phyloP scores from a whole-genome alignment of 2,888 invertebrate species.

The Scotopteryx bipunctaria region DNA sequence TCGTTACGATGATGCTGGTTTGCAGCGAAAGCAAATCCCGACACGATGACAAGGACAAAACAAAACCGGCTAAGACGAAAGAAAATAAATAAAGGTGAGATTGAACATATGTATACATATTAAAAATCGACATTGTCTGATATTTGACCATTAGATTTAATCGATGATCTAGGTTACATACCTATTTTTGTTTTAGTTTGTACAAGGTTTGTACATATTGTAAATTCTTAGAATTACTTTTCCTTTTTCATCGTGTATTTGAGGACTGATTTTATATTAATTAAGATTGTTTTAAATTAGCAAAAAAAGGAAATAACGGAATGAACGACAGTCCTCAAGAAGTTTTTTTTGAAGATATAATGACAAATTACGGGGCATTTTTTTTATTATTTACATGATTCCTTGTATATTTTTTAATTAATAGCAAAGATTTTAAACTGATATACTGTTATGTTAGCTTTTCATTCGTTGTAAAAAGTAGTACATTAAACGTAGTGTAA shows the following conservation, averaged over 20 bases:
- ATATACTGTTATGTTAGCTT: background rate
- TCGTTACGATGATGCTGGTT: conserved; percentile 91
- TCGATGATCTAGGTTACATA: background rate
- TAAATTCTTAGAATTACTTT: conserved; percentile 15
- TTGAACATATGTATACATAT: conserved; percentile 6
- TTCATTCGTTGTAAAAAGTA: conserved; percentile 7
- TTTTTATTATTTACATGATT: background rate
- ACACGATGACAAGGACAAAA: background rate
- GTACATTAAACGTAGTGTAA: conserved; percentile 9
- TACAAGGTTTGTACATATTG: conserved; percentile 28
- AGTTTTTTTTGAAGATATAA: conserved; percentile 6
- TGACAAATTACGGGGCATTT: conserved; percentile 21
- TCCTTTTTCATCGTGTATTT: conserved; percentile 5
- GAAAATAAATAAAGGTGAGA: background rate
- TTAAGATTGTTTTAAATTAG: conserved; percentile 7
- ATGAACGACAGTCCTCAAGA: conserved; percentile 14
- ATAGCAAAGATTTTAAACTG: background rate
- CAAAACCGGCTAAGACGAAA: no score
- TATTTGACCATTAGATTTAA: conserved; percentile 15
- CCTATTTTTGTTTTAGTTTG: conserved; percentile 9
- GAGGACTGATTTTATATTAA: conserved; percentile 26
- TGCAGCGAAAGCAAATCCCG: conserved; percentile 84
- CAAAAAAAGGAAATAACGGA: background rate
- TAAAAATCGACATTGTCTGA: no score
- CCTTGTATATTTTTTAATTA: conserved; percentile 2